phyloP scores from a whole-genome alignment of 2,888 invertebrate genomes.

The Slavum lentiscoides region DNA sequence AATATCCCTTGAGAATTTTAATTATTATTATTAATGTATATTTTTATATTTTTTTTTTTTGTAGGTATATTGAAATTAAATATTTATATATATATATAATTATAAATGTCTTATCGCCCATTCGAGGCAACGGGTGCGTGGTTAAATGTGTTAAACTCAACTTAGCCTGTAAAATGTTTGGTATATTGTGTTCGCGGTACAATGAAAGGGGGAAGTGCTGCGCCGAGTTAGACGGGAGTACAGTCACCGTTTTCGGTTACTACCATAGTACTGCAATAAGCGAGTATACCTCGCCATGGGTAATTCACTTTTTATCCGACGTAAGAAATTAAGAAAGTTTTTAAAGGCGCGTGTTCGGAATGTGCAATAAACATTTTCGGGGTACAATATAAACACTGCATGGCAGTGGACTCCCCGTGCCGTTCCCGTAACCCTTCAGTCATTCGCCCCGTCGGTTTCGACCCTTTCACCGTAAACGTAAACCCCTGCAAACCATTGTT shows the following conservation, averaged over 20 bases:
- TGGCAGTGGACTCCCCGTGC: background rate
- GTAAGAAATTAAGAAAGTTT: slow-evolving; percentile 42
- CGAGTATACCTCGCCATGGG: background rate
- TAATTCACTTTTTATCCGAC: slow-evolving; percentile 40
- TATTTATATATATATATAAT: no score
- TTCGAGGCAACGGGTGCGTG: no score
- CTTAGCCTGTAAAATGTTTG: no score
- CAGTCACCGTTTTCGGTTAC: background rate
- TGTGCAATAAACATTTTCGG: slow-evolving; percentile 46
- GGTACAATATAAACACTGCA: background rate
- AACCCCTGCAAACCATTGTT: slow-evolving; percentile 24
- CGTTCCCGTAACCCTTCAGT: background rate
- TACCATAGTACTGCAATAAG: background rate
- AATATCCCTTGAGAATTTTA: background rate
- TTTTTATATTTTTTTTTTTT: background rate
- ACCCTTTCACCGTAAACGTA: slow-evolving; percentile 26
- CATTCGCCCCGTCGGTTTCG: slow-evolving; percentile 4
- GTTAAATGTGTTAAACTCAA: no score
- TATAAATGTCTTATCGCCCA: no score
- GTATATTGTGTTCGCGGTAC: no score
- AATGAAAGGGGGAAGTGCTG: no score
- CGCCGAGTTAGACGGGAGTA: background rate
- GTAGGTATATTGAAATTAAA: no score
- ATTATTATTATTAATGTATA: no score
- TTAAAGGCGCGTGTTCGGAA: slow-evolving; percentile 51